phyloP scores from a whole-genome alignment of 2,113 vertebrate genomes.

The Myiozetetes cayanensis region DNA sequence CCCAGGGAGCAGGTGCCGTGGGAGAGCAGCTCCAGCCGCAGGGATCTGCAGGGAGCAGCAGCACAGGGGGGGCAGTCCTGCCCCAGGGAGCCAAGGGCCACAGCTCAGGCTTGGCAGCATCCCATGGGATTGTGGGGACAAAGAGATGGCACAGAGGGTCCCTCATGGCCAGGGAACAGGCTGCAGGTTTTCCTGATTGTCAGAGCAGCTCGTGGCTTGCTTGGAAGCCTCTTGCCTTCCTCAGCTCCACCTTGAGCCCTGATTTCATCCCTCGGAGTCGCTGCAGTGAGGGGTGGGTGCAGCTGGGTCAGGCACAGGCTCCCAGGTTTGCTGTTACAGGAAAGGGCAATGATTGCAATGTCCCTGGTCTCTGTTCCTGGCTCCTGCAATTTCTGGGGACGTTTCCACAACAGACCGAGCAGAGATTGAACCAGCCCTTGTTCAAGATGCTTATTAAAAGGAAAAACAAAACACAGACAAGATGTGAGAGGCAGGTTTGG shows the following conservation, averaged over 20 bases:
- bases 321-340: background rate
- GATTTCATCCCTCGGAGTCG: fast-evolving
- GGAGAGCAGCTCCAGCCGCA: background rate
- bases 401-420: background rate
- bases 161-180: background rate
- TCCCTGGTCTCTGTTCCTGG: background rate
- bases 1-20: background rate
- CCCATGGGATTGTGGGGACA: background rate
- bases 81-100: background rate
- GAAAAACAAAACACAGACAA: background rate
- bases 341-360: fast-evolving
- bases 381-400: background rate
- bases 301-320: background rate
- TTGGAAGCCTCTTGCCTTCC: background rate
- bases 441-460: background rate
- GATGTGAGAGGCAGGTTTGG: background rate
- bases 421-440: background rate
- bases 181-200: fast-evolving
- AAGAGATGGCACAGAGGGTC: background rate
- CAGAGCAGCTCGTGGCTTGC: background rate
- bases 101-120: background rate
- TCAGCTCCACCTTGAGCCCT: background rate
- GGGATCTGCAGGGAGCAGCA: background rate
- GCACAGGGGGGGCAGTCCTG: background rate
- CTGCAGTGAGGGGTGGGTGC: background rate